Base-by-base conservation (phyloP, 1,140 invertebrate genomes). In the Ceratina japonica region DNA sequence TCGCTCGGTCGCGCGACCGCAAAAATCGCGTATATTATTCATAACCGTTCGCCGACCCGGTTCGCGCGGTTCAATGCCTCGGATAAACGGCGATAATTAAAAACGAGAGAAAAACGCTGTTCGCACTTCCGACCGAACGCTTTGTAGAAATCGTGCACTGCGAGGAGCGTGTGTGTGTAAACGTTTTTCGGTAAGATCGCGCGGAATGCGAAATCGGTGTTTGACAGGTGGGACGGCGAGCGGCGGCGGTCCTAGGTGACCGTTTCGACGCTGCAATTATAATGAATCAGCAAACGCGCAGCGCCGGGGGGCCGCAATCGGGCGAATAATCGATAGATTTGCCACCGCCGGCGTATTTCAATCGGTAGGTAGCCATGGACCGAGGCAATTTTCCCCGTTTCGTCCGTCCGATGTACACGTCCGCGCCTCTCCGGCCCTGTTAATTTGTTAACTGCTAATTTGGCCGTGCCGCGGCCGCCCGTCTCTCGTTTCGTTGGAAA, bases 371-470 rank as follows among this genome's bases (percentile, higher is more conserved):
- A 44, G 64, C 77, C 58, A 59, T 66, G 69, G 63, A 22, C 52
- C 27, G 68, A n/a, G 58, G 61, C 82, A 61, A 85, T 79, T 77
- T 72, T 62, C 22, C 22, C 75, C 64, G 68, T 84, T 49, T 56
- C 54, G 54, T 56, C 54, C 54, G 54, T 56, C 54, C 54, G 54
- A 7, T 56, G 54, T 13, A 13, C 54, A 16, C 71, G 56, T 61
- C 22, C 56, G 15, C 13, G 13, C 1, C n/a, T n/a, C n/a, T n/a
- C 49, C 58, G 24, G 31, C 65, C 24, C 56, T 81, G 82, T 85
- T 87, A 87, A 90, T 89, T 90, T 88, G 87, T 89, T 90, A 90
- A 90, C 87, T 88, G 84, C 68, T 89, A 89, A 89, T 90, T 84
- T 66, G 79, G 80, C 77, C 66, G 58, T 1, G 78, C 52, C 31